A percentile compares a stretch with the other conserved stretches of the same genome.
phyloP scores from a whole-genome alignment of 2,888 invertebrate genomes.

The Encarsia formosa region DNA sequence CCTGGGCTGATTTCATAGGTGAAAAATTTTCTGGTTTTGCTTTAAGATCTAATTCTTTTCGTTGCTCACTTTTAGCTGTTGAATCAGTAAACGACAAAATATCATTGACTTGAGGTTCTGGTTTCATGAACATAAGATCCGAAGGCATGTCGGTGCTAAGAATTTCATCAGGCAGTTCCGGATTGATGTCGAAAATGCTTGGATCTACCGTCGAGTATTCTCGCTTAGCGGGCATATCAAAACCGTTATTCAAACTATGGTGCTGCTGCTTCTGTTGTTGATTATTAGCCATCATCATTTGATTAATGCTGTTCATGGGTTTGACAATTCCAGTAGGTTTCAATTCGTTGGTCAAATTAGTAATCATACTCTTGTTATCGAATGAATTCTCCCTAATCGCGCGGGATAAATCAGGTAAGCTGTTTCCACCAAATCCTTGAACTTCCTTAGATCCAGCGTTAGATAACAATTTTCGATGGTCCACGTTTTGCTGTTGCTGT shows the following conservation, averaged over 20 bases:
- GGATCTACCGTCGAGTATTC: conserved; percentile 28
- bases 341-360: conserved; percentile 32
- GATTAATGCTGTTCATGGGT: conserved; percentile 43
- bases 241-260: conserved; percentile 39
- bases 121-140: conserved; percentile 13
- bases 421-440: background rate
- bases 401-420: too few relatives aligned
- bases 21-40: conserved; percentile 29
- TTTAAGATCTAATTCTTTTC: too few relatives aligned
- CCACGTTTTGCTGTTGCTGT: background rate
- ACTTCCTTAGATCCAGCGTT: background rate
- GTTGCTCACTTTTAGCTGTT: background rate
- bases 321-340: conserved; percentile 38
- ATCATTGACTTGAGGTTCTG: background rate
- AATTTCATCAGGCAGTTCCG: conserved; percentile 17
- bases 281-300: conserved; percentile 36
- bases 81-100: conserved; percentile 9
- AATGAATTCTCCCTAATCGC: too few relatives aligned
- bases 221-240: conserved; percentile 29
- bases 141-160: conserved; percentile 13
- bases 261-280: conserved; percentile 27
- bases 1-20: conserved; percentile 43
- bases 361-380: background rate
- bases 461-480: too few relatives aligned
- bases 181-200: conserved; percentile 11